phyloP scores from a whole-genome alignment of 2,797 vertebrate species.

The Pteronotus mesoamericanus region DNA sequence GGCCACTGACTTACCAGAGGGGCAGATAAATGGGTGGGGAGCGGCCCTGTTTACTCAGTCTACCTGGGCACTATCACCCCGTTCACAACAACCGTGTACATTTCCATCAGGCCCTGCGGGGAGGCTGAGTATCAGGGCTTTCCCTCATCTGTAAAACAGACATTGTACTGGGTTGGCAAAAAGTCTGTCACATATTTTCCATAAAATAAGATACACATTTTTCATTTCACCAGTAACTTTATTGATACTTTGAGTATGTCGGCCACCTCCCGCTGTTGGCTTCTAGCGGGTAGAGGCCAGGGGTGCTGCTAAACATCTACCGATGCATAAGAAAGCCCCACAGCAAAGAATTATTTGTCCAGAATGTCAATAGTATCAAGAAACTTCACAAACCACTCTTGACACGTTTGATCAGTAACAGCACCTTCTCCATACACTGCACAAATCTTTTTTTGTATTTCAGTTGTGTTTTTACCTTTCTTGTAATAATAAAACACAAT shows the following conservation, averaged over 20 bases:
- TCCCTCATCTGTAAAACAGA: not conserved
- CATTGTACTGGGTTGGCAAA: not conserved
- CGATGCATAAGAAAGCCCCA: not conserved
- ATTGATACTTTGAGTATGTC: not conserved
- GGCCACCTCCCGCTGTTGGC: not conserved
- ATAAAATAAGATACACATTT: not conserved
- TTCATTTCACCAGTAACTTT: not conserved
- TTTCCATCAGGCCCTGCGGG: not conserved
- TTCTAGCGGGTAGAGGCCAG: not conserved
- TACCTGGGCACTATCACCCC: not conserved
- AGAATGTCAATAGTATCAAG: not conserved
- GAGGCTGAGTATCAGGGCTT: not conserved
- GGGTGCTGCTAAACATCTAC: not conserved
- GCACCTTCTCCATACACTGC: not conserved
- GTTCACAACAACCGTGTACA: rapidly evolving
- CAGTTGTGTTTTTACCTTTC: not conserved
- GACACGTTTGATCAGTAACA: not conserved
- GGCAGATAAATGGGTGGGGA: no score
- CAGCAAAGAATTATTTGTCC: not conserved
- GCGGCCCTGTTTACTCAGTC: no score
- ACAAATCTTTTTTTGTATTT: not conserved
- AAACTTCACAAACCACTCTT: not conserved
- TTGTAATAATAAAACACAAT: not conserved
- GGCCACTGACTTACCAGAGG: not conserved
- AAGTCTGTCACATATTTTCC: not conserved